Conservation (phyloP, 2,113 vertebrate genomes). For the Vireo altiloquus region DNA sequence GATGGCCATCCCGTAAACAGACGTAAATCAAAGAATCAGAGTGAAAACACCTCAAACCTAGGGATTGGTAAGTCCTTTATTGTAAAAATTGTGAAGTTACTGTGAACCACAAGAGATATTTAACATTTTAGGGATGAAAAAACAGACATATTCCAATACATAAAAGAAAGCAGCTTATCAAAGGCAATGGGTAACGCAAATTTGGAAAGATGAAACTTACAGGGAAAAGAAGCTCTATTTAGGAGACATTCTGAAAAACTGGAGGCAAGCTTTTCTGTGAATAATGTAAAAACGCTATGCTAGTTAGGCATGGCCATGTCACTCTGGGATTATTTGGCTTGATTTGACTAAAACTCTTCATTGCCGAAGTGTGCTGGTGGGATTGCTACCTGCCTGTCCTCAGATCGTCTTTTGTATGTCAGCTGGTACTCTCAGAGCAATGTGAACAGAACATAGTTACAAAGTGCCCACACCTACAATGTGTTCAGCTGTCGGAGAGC, state of each 20-base stretch:
- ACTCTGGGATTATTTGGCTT: background rate
- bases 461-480: background rate
- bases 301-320: background rate
- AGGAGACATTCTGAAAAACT: background rate
- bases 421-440: background rate
- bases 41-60: background rate
- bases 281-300: background rate
- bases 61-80: background rate
- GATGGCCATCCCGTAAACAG: background rate
- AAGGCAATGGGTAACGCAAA: background rate
- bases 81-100: background rate
- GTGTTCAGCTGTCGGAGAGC: background rate
- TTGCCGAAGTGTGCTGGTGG: background rate
- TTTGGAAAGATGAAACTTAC: background rate
- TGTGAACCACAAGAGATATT: background rate
- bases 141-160: background rate
- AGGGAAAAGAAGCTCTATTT: background rate
- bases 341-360: background rate
- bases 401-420: background rate
- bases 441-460: background rate
- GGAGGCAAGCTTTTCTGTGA: background rate
- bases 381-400: background rate
- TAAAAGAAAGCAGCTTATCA: background rate
- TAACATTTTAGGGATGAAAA: background rate
- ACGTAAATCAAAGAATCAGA: background rate